A percentile compares a stretch with the other conserved stretches of the same genome.
Conservation (phyloP, 2,888 invertebrate genomes). For the Deladenus siricidicola region DNA sequence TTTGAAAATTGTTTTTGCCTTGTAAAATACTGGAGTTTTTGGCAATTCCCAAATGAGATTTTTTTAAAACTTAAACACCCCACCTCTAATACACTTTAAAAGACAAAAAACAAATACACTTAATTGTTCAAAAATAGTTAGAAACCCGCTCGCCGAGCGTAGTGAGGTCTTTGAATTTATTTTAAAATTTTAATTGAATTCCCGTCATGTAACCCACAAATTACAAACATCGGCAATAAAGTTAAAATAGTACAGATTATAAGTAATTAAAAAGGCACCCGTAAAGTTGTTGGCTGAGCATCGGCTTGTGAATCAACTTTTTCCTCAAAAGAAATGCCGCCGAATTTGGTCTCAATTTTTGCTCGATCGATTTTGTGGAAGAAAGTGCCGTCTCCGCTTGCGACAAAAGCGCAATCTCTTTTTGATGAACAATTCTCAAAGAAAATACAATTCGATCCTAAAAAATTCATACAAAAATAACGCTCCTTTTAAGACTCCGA, state of each 20-base stretch:
- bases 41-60: too few species aligned
- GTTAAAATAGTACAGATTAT: background rate
- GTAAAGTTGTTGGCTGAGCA: constrained; percentile 4
- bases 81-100: background rate
- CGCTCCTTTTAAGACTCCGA: too few species aligned
- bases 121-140: too few species aligned
- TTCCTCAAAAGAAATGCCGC: background rate
- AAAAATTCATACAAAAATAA: too few species aligned
- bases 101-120: background rate
- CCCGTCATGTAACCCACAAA: too few species aligned
- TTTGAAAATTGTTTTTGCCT: too few species aligned
- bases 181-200: too few species aligned
- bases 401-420: background rate
- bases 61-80: too few species aligned
- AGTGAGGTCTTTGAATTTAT: too few species aligned
- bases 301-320: constrained; percentile 5
- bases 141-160: too few species aligned
- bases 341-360: background rate
- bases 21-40: too few species aligned
- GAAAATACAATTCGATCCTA: constrained; percentile 4
- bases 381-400: background rate
- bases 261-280: background rate
- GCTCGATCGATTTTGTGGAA: background rate
- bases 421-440: constrained; percentile 2
- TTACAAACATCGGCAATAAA: too few species aligned